A percentile compares a stretch with the other conserved stretches of the same genome.
Conservation (phyloP, 64 coral and sea anemone genomes). For the Porites australiensis region DNA sequence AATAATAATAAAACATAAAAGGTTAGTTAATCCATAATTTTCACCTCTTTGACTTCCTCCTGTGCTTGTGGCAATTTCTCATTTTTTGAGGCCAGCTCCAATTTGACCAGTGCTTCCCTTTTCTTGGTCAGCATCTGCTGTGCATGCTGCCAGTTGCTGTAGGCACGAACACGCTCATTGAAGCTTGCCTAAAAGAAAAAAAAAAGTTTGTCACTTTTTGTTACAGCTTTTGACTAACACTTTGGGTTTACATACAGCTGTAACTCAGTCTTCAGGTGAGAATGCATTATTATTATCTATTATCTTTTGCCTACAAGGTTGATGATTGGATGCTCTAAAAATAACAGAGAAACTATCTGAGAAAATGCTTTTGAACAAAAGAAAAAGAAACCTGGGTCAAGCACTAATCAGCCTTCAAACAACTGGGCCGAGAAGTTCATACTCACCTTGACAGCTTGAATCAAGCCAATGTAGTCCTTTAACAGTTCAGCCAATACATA, state of each 20-base stretch:
- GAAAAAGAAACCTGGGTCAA: too few relatives aligned
- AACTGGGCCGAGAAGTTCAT: background rate
- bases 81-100: conserved; percentile 89
- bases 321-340: too few relatives aligned
- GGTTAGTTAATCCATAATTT: too few relatives aligned
- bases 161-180: conserved; percentile 83
- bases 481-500: conserved; percentile 94
- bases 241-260: too few relatives aligned
- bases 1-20: too few relatives aligned
- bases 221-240: background rate
- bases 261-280: too few relatives aligned
- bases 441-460: conserved; percentile 90
- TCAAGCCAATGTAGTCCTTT: conserved; percentile 96
- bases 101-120: conserved; percentile 89
- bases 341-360: too few relatives aligned
- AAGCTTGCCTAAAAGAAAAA: conserved; percentile 79
- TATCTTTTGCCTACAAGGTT: too few relatives aligned
- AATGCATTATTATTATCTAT: too few relatives aligned
- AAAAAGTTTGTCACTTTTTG: background rate
- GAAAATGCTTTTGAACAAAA: too few relatives aligned
- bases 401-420: background rate
- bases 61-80: conserved; percentile 94
- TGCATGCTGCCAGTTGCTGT: conserved; percentile 92
- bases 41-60: conserved; percentile 97
- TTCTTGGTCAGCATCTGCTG: conserved; percentile 96